Percentiles rank a stretch among this genome's conserved stretches.
phyloP scores from a whole-genome alignment of 2,888 invertebrate genomes.

The Portevinia maculata region DNA sequence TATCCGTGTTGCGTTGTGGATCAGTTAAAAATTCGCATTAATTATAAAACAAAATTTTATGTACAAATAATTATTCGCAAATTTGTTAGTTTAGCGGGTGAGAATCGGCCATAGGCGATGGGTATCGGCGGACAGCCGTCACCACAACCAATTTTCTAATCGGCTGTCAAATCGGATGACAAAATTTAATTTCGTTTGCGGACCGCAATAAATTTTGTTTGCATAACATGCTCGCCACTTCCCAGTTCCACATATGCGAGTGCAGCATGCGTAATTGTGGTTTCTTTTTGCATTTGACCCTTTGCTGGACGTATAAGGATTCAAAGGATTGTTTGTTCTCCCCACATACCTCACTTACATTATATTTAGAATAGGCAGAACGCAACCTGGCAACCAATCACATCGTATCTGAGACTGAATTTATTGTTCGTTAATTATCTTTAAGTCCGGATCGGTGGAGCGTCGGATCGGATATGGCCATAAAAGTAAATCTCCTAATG shows the following conservation, averaged over 20 bases:
- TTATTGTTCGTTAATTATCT: slow-evolving; percentile 66
- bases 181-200: slow-evolving; percentile 51
- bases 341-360: not conserved
- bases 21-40: slow-evolving; percentile 57
- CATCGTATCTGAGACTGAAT: slow-evolving; percentile 51
- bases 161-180: slow-evolving; percentile 45
- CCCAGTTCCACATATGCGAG: not conserved
- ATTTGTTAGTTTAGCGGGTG: slow-evolving; percentile 42
- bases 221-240: slow-evolving; percentile 49
- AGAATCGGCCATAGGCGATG: slow-evolving; percentile 8
- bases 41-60: slow-evolving; percentile 54
- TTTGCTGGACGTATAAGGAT: slow-evolving; percentile 6
- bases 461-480: slow-evolving; percentile 49
- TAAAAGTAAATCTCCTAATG: slow-evolving; percentile 70
- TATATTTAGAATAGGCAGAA: not conserved
- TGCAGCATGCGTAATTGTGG: slow-evolving; percentile 32
- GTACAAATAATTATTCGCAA: slow-evolving; percentile 58
- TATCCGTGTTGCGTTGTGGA: slow-evolving; percentile 27
- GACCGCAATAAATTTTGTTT: slow-evolving; percentile 49
- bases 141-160: slow-evolving; percentile 22
- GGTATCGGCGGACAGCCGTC: slow-evolving; percentile 3
- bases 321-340: not conserved
- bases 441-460: slow-evolving; percentile 49
- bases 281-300: slow-evolving; percentile 20
- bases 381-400: slow-evolving; percentile 45